Percentiles rank a stretch among this genome's conserved stretches.
These are phyloP conservation scores for Apolygus lucorum DNA, from an alignment of 1,140 invertebrate genomes.

Conservation along the genomic window DNA sequence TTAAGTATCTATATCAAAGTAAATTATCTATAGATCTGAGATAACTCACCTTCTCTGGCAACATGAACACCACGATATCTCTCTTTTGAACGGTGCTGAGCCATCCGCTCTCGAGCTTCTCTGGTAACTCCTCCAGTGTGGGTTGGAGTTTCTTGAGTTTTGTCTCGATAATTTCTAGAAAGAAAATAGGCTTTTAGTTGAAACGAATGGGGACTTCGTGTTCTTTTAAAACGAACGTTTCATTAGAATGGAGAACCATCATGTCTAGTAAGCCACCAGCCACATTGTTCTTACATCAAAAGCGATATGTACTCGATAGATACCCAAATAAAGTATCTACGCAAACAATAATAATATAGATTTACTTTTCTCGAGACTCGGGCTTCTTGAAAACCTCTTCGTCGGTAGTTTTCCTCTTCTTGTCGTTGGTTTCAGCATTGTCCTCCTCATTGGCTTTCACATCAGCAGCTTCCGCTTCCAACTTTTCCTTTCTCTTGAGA, in stretches of 20 bases:
- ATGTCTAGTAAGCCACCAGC: too few species aligned
- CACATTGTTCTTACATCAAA: too few species aligned
- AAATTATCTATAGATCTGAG: too few species aligned
- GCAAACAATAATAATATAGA: too few species aligned
- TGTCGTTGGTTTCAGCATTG: conserved; percentile 23
- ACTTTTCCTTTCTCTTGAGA: conserved; percentile 54
- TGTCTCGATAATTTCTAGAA: conserved; percentile 60
- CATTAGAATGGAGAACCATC: too few species aligned
- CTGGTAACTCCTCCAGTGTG: conserved; percentile 82
- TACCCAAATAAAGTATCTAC: too few species aligned
- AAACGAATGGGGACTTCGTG: too few species aligned
- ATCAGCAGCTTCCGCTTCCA: conserved; percentile 41
- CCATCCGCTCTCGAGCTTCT: conserved; percentile 61
- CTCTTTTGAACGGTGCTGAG: conserved; percentile 53
- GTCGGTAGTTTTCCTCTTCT: conserved; percentile 36
- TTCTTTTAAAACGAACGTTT: too few species aligned
- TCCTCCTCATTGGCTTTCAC: conserved; percentile 28
- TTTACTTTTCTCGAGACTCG: conserved; percentile 33
- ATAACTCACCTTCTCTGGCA: conserved; percentile 35
- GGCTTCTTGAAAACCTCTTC: conserved; percentile 37
- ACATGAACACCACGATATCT: conserved; percentile 46
- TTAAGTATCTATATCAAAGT: too few species aligned
- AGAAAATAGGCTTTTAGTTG: too few species aligned
- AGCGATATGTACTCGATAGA: too few species aligned
- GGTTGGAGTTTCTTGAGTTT: conserved; percentile 81